Evolutionary conservation across 2,113 vertebrate genomes (phyloP).

Genomic region (Pipa parva): DNA sequence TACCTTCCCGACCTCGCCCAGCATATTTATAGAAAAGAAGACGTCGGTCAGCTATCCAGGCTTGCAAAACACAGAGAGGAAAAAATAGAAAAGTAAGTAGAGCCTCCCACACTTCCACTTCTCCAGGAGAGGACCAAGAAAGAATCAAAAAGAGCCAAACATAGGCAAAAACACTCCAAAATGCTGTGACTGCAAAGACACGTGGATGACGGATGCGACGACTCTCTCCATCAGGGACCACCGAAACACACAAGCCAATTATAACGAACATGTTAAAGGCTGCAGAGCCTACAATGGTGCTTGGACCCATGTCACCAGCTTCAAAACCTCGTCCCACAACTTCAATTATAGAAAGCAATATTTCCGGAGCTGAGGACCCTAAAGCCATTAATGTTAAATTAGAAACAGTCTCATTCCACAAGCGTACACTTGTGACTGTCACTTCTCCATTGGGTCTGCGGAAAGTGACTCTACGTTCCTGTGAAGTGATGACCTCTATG

Average conservation of each 20-base stretch:
- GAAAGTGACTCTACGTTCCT: slow-evolving; percentile 77
- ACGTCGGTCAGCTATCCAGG: slow-evolving; percentile 75
- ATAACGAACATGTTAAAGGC: slow-evolving; percentile 85
- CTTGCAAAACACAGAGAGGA: slow-evolving; percentile 73
- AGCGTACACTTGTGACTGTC: slow-evolving; percentile 68
- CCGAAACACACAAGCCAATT: slow-evolving; percentile 73
- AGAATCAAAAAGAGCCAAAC: slow-evolving; percentile 80
- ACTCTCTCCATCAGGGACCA: slow-evolving; percentile 73
- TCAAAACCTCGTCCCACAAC: slow-evolving; percentile 74
- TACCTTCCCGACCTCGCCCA: slow-evolving; percentile 50
- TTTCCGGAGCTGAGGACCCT: slow-evolving; percentile 77
- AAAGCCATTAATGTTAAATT: slow-evolving; percentile 80
- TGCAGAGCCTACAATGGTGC: slow-evolving; percentile 78
- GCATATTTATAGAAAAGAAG: slow-evolving; percentile 78
- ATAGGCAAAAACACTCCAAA: slow-evolving; percentile 79
- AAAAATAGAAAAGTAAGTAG: slow-evolving; percentile 79
- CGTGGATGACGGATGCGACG: slow-evolving; percentile 74
- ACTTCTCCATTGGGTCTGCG: slow-evolving; percentile 76
- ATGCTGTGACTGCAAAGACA: slow-evolving; percentile 75
- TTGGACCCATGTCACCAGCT: slow-evolving; percentile 71
- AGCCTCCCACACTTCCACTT: slow-evolving; percentile 76
- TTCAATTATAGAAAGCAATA: slow-evolving; percentile 77
- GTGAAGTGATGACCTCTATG: slow-evolving; percentile 80
- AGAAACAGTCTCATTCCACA: slow-evolving; percentile 82
- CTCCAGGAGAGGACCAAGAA: slow-evolving; percentile 68